phyloP scores from a whole-genome alignment of 2,888 invertebrate genomes.

The Orchesellides sinensis region DNA sequence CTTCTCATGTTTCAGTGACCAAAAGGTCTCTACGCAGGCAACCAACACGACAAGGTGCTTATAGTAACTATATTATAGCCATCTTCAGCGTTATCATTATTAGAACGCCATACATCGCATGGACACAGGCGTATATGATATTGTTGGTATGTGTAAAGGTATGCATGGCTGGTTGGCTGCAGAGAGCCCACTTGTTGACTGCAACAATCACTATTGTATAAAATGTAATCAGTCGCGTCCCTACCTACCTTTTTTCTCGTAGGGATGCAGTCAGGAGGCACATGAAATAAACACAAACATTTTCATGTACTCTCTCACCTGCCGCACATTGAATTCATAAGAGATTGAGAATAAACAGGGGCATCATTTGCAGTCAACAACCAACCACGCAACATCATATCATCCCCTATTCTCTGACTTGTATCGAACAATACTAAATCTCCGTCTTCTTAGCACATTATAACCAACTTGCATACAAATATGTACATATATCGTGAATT shows the following conservation, averaged over 20 bases:
- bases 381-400: not conserved
- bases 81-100: not conserved
- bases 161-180: not conserved
- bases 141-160: no score
- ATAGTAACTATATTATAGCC: no score
- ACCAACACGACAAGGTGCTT: not conserved
- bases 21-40: slow-evolving; percentile 5
- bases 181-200: slow-evolving; percentile 30
- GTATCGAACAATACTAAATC: slow-evolving; percentile 15
- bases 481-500: no score
- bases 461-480: no score
- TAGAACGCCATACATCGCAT: not conserved
- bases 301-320: slow-evolving; percentile 16
- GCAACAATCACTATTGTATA: slow-evolving; percentile 26
- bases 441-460: no score
- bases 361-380: not conserved
- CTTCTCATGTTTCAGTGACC: slow-evolving; percentile 50
- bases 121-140: not conserved
- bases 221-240: not conserved
- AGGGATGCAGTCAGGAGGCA: not conserved
- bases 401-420: slow-evolving; percentile 6
- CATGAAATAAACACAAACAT: not conserved
- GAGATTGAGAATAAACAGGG: not conserved
- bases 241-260: slow-evolving; percentile 7
- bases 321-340: not conserved